phyloP scores from a whole-genome alignment of 1,140 invertebrate species.

The Aphidius ervi region DNA sequence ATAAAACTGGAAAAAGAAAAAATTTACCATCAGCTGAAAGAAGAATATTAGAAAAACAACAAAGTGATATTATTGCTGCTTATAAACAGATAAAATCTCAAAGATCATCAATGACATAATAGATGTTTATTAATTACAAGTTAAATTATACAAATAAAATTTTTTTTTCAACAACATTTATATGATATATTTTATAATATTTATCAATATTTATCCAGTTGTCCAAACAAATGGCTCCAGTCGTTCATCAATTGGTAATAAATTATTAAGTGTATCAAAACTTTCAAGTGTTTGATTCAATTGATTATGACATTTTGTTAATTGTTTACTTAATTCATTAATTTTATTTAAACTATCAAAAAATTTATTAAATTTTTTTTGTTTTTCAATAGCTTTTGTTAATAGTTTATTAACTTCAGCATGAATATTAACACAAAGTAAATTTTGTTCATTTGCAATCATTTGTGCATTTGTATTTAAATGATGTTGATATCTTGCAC shows the following conservation, averaged over 20 bases:
- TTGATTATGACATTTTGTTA: conserved; percentile 76
- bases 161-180: background rate
- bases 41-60: conserved; percentile 57
- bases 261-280: conserved; percentile 79
- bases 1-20: conserved; percentile 58
- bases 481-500: conserved; percentile 74
- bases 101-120: conserved; percentile 19
- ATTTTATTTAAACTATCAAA: conserved; percentile 80
- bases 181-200: conserved; percentile 10
- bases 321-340: conserved; percentile 64
- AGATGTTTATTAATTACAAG: background rate
- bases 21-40: conserved; percentile 56
- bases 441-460: conserved; percentile 42
- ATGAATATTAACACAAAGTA: conserved; percentile 57
- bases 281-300: conserved; percentile 82
- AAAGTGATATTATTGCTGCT: conserved; percentile 57
- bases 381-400: conserved; percentile 67
- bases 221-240: conserved; percentile 89
- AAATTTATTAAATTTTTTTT: conserved; percentile 78
- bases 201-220: conserved; percentile 63
- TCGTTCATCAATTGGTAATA: conserved; percentile 77
- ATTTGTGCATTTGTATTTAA: conserved; percentile 52
- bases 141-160: conserved; percentile 5
- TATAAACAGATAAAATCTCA: conserved; percentile 57
- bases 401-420: conserved; percentile 68